Evolutionary conservation across 2,797 vertebrate genomes (phyloP).

Genomic region (Enteromius trimaculatus): DNA sequence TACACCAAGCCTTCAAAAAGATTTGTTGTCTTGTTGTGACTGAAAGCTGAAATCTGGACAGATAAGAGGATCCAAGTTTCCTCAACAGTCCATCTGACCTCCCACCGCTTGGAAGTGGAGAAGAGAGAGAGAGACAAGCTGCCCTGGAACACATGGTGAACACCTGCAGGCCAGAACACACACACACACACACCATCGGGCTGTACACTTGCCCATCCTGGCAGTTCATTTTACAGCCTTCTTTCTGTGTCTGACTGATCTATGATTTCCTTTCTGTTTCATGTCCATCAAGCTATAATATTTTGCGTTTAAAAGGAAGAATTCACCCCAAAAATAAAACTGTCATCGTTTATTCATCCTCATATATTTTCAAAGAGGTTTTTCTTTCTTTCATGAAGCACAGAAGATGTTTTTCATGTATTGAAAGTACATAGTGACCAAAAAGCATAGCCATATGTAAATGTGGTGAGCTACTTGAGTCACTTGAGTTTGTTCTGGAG

Average conservation of each 20-base stretch:
- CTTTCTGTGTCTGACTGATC: slow-evolving; percentile 12
- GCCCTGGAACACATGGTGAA: slow-evolving; percentile 53
- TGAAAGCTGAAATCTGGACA: slow-evolving; percentile 29
- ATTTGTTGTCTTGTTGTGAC: neutral
- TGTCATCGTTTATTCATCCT: neutral
- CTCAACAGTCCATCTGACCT: slow-evolving; percentile 36
- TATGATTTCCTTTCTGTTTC: slow-evolving; percentile 8
- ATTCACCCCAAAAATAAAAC: neutral
- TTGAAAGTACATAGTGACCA: neutral
- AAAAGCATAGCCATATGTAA: neutral
- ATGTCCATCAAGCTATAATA: neutral
- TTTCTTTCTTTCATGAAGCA: neutral
- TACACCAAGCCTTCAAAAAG: neutral
- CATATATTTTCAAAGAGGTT: neutral
- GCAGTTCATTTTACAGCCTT: slow-evolving; percentile 15
- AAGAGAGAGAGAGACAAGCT: slow-evolving; percentile 28
- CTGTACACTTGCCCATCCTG: slow-evolving; percentile 14
- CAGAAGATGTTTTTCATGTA: neutral
- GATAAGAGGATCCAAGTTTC: slow-evolving; percentile 34
- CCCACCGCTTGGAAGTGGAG: slow-evolving; percentile 2
- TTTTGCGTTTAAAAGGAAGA: slow-evolving; percentile 13
- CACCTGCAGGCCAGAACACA: slow-evolving; percentile 51
- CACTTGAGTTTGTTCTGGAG: neutral
- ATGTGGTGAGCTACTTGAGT: neutral
- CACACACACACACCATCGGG: neutral